phyloP scores from a whole-genome alignment of 2,888 invertebrate genomes.

The Oxyscelio sp. region DNA sequence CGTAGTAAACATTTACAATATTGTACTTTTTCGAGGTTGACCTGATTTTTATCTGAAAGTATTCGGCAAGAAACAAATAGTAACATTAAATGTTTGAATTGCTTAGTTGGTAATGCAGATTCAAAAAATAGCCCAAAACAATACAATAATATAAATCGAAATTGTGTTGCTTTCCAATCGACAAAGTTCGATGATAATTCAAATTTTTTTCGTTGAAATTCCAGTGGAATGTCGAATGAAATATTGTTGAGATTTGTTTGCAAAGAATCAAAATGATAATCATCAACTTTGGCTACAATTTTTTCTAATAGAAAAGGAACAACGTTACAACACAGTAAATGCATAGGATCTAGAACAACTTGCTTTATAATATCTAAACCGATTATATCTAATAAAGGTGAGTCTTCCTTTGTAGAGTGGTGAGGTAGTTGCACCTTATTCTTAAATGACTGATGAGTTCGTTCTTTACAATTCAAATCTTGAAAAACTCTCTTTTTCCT shows the following conservation, averaged over 20 bases:
- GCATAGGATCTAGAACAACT: constrained; percentile 57
- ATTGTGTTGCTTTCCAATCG: constrained; percentile 77
- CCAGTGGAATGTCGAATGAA: constrained; percentile 55
- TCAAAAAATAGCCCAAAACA: constrained; percentile 55
- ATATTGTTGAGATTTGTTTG: constrained; percentile 14
- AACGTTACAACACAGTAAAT: constrained; percentile 42
- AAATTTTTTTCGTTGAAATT: constrained; percentile 76
- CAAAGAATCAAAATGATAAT: no score
- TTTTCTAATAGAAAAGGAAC: constrained; percentile 32
- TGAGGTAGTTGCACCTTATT: constrained; percentile 49
- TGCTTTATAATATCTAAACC: constrained; percentile 51
- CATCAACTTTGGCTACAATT: no score
- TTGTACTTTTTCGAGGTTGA: constrained; percentile 28
- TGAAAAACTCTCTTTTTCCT: constrained; percentile 44
- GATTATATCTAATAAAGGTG: constrained; percentile 31
- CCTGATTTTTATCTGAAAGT: constrained; percentile 30
- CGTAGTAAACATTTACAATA: constrained; percentile 49
- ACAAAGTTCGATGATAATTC: constrained; percentile 46
- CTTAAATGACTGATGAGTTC: constrained; percentile 51
- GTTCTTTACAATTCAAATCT: constrained; percentile 22
- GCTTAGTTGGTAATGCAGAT: constrained; percentile 43
- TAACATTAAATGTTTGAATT: constrained; percentile 69
- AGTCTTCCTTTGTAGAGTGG: constrained; percentile 30
- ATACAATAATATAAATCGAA: constrained; percentile 69
- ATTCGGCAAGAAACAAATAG: constrained; percentile 62